phyloP scores from a whole-genome alignment of 2,888 invertebrate genomes.

The Synergus umbraculus region DNA sequence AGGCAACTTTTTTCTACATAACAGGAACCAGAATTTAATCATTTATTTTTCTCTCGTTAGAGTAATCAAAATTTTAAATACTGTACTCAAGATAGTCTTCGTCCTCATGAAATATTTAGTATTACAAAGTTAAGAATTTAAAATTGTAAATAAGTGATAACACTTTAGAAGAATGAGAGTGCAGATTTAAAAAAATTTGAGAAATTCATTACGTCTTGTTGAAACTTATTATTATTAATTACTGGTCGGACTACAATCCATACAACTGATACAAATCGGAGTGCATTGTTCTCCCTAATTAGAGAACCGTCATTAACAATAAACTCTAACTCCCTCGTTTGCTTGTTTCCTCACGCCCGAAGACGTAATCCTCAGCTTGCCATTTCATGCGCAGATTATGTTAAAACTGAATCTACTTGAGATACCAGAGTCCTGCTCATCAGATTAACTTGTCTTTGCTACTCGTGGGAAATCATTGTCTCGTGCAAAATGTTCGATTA shows the following conservation, averaged over 20 bases:
- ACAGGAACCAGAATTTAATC: no score
- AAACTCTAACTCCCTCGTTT: slow-evolving; percentile 33
- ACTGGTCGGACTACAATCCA: slow-evolving; percentile 12
- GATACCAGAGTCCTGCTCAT: slow-evolving; percentile 36
- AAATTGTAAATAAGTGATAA: not conserved
- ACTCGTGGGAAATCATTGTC: slow-evolving; percentile 38
- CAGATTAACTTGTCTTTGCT: slow-evolving; percentile 38
- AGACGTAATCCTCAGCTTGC: slow-evolving; percentile 33
- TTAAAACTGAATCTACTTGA: slow-evolving; percentile 39
- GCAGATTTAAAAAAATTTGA: not conserved
- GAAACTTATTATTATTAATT: slow-evolving; percentile 25
- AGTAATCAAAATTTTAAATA: no score
- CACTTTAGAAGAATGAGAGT: not conserved
- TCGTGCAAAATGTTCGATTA: slow-evolving; percentile 36
- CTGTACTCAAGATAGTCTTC: not conserved
- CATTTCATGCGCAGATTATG: slow-evolving; percentile 34
- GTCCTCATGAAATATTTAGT: not conserved
- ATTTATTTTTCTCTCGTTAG: no score
- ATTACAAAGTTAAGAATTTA: not conserved
- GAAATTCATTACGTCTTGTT: slow-evolving; percentile 6
- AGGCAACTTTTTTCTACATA: not conserved
- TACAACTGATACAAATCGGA: slow-evolving; percentile 29
- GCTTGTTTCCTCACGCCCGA: slow-evolving; percentile 37
- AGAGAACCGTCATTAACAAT: slow-evolving; percentile 32
- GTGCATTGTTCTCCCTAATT: slow-evolving; percentile 35